A percentile compares a stretch with the other conserved stretches of the same genome.
Evolutionary conservation across 23 tunicate species (phyloP).

Genomic region (Pegea sp.): DNA sequence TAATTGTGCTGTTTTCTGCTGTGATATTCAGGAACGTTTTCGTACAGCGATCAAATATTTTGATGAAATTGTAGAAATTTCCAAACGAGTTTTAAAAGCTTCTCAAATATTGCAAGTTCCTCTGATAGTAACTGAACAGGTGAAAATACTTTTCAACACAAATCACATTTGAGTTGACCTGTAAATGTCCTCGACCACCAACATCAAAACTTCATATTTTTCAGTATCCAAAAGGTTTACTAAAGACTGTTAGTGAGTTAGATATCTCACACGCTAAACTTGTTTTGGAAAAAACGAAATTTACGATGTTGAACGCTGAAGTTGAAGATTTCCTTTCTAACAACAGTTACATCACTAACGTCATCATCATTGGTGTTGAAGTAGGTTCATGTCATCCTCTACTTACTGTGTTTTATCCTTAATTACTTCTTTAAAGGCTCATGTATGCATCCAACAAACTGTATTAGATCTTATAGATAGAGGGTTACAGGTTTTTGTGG

Average conservation of each 20-base stretch:
- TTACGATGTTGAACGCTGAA: constrained; percentile 54
- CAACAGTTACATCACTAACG: constrained; percentile 10
- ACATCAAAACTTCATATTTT: background rate
- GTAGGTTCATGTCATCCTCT: too few relatives aligned
- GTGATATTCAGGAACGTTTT: constrained; percentile 89
- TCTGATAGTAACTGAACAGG: constrained; percentile 82
- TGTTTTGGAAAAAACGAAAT: constrained; percentile 45
- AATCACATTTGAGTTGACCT: too few relatives aligned
- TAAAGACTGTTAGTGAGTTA: constrained; percentile 57
- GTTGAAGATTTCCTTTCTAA: constrained; percentile 14
- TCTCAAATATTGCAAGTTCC: constrained; percentile 36
- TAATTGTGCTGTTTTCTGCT: constrained; percentile 45
- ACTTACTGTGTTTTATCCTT: too few relatives aligned
- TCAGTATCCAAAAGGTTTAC: constrained; percentile 80
- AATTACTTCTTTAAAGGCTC: constrained; percentile 56
- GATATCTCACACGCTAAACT: constrained; percentile 32
- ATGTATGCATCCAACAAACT: constrained; percentile 88
- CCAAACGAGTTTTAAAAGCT: constrained; percentile 33
- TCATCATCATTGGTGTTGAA: constrained; percentile 76
- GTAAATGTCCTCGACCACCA: too few relatives aligned
- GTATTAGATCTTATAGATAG: constrained; percentile 29
- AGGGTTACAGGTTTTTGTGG: constrained; percentile 60
- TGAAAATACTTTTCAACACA: background rate
- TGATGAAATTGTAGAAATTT: constrained; percentile 44
- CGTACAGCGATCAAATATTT: constrained; percentile 55